Conservation (phyloP, 2,113 vertebrate genomes). For the Triplophysa siluroides region DNA sequence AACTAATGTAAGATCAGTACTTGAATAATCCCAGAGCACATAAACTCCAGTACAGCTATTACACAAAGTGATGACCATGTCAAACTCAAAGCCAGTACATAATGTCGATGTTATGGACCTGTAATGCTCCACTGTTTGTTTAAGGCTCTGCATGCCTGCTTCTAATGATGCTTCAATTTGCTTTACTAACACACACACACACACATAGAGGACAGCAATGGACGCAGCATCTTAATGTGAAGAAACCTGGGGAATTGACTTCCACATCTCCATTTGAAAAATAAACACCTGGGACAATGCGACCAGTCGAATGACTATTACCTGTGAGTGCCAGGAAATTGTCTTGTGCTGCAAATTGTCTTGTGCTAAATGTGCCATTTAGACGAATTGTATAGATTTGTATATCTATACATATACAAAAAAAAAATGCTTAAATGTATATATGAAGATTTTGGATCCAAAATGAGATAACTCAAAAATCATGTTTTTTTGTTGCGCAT, state of each 20-base stretch:
- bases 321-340: background rate
- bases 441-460: too few relatives aligned
- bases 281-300: conserved; percentile 6
- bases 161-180: background rate
- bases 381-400: too few relatives aligned
- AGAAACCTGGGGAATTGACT: background rate
- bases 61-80: background rate
- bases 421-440: too few relatives aligned
- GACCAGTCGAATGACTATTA: conserved; percentile 1
- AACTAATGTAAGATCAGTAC: background rate
- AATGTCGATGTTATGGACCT: background rate
- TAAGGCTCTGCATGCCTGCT: background rate
- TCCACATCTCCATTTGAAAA: background rate
- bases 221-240: background rate
- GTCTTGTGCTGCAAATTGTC: background rate
- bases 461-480: too few relatives aligned
- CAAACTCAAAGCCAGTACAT: background rate
- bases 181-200: background rate
- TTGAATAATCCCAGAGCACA: background rate
- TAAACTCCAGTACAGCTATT: background rate
- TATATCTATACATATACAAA: too few relatives aligned
- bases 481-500: too few relatives aligned
- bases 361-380: too few relatives aligned
- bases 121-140: background rate
- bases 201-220: background rate